These are phyloP conservation scores for Zaprionus camerounensis DNA, from an alignment of 1,140 invertebrate species.

Conservation along the genomic window DNA sequence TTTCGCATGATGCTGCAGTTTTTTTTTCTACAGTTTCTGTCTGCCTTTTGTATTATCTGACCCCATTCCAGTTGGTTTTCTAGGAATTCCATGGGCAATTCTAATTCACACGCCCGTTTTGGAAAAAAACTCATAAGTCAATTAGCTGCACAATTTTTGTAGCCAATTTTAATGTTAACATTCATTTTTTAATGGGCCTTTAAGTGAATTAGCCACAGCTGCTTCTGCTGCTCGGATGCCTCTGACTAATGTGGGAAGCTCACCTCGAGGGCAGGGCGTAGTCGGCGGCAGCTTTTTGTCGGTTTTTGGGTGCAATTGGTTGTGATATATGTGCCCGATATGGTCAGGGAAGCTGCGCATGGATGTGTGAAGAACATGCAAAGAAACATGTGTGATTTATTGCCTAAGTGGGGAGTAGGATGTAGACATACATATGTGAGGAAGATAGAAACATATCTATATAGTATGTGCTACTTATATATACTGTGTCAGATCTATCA, in stretches of 20 bases:
- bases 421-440: background rate
- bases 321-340: constrained; percentile 25
- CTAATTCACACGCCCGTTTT: constrained; percentile 63
- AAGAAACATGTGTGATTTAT: background rate
- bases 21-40: constrained; percentile 15
- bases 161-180: constrained; percentile 54
- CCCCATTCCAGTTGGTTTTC: constrained; percentile 38
- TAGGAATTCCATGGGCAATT: constrained; percentile 25
- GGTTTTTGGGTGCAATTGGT: constrained; percentile 21
- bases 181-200: constrained; percentile 64
- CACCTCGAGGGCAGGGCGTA: constrained; percentile 40
- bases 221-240: constrained; percentile 65
- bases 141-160: constrained; percentile 46
- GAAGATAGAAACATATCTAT: no score
- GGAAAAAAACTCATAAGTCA: constrained; percentile 16
- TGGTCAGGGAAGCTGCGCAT: constrained; percentile 24
- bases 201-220: constrained; percentile 74
- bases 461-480: background rate
- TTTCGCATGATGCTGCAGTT: constrained; percentile 69
- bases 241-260: constrained; percentile 67
- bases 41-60: constrained; percentile 13
- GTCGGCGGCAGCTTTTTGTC: constrained; percentile 21
- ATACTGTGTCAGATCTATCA: background rate
- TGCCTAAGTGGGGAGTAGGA: background rate
- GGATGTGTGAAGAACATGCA: constrained; percentile 28